phyloP scores from a whole-genome alignment of 2,797 vertebrate species.

The Myoxocephalus aenaeus region DNA sequence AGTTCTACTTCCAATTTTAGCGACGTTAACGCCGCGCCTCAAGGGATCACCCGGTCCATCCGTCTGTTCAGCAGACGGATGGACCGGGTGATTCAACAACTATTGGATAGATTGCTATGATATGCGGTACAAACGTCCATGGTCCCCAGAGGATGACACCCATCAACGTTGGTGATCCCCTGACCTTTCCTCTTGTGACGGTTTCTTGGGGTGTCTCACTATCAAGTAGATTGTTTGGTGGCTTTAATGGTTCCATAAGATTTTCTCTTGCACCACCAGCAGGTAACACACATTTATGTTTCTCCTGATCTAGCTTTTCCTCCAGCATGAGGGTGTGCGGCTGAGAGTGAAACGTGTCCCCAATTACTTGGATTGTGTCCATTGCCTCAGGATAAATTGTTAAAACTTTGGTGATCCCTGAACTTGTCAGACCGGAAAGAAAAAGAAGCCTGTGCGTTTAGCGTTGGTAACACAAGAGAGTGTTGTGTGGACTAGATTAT shows the following conservation, averaged over 20 bases:
- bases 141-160: background rate
- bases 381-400: background rate
- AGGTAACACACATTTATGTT: background rate
- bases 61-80: background rate
- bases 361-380: background rate
- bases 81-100: background rate
- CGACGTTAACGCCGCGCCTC: background rate
- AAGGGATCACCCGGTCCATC: background rate
- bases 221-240: background rate
- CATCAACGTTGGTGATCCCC: background rate
- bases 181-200: background rate
- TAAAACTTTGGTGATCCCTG: background rate
- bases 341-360: background rate
- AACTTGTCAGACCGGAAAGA: background rate
- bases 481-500: background rate
- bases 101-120: background rate
- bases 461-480: background rate
- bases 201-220: background rate
- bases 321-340: background rate
- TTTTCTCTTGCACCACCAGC: background rate
- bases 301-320: background rate
- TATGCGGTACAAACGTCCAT: background rate
- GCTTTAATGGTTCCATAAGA: background rate
- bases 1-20: background rate
- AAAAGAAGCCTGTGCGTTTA: background rate